A percentile compares a stretch with the other conserved stretches of the same genome.
These are phyloP conservation scores for Mesembrinibis cayennensis DNA, from an alignment of 2,113 vertebrate species.

Conservation along the genomic window DNA sequence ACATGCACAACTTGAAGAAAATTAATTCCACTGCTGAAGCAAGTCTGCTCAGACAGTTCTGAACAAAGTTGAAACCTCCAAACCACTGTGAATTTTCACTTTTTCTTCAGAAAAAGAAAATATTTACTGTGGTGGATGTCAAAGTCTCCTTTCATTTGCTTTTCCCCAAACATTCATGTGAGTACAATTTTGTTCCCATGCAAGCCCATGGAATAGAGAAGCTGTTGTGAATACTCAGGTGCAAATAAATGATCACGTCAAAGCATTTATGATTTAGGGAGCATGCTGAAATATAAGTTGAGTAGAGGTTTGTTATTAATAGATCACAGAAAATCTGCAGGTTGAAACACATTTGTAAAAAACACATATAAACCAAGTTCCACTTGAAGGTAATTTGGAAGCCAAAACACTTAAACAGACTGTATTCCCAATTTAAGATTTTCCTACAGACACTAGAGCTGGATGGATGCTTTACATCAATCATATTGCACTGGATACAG, in stretches of 20 bases:
- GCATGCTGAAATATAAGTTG: not conserved
- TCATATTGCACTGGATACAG: not conserved
- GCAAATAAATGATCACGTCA: not conserved
- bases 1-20: not conserved
- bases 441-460: not conserved
- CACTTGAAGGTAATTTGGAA: not conserved
- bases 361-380: not conserved
- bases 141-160: conserved; percentile 15
- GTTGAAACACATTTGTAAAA: not conserved
- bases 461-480: not conserved
- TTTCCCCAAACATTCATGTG: not conserved
- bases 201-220: not conserved
- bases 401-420: not conserved
- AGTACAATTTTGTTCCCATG: not conserved
- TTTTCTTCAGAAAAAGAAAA: not conserved
- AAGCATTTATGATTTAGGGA: not conserved
- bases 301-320: not conserved
- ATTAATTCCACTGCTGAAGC: not conserved
- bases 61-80: not conserved
- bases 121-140: not conserved
- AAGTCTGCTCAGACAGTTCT: not conserved
- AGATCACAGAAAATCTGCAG: not conserved
- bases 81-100: not conserved
- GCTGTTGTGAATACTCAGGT: not conserved
- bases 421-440: not conserved